Conservation (phyloP, 2,797 vertebrate genomes). For the Saxicola maurus region DNA sequence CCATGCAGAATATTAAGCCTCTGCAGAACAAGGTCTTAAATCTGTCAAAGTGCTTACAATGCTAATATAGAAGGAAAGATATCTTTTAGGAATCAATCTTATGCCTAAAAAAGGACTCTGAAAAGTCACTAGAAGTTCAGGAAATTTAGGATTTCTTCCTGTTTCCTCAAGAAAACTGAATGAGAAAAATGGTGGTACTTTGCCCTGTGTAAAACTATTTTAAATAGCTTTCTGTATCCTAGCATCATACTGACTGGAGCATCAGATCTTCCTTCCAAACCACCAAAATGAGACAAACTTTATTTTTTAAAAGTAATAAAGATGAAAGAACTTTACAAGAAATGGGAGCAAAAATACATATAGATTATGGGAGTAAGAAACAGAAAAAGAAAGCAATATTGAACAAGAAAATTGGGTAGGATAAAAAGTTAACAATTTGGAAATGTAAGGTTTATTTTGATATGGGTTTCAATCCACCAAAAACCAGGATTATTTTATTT, state of each 20-base stretch:
- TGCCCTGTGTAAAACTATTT: not conserved
- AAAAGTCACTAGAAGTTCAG: not conserved
- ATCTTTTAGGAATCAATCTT: not conserved
- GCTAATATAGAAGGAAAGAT: not conserved
- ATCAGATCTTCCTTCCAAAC: not conserved
- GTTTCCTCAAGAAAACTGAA: not conserved
- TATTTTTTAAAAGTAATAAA: not conserved
- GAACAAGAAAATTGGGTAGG: not conserved
- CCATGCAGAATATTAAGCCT: not conserved
- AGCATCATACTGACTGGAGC: not conserved
- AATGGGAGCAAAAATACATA: not conserved
- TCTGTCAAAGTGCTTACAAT: not conserved
- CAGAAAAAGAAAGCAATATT: not conserved
- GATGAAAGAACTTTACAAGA: not conserved
- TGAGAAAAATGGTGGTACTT: not conserved
- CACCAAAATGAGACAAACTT: not conserved
- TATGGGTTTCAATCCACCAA: not conserved
- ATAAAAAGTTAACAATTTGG: not conserved
- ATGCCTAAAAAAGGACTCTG: not conserved
- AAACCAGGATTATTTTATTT: not conserved
- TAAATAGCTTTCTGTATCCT: not conserved
- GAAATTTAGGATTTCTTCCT: not conserved
- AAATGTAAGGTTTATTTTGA: not conserved
- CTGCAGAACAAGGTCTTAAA: not conserved
- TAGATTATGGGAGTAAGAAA: not conserved